These are phyloP conservation scores for Pantherophis vulpinus DNA, from an alignment of 2,797 vertebrate species.

Conservation along the genomic window DNA sequence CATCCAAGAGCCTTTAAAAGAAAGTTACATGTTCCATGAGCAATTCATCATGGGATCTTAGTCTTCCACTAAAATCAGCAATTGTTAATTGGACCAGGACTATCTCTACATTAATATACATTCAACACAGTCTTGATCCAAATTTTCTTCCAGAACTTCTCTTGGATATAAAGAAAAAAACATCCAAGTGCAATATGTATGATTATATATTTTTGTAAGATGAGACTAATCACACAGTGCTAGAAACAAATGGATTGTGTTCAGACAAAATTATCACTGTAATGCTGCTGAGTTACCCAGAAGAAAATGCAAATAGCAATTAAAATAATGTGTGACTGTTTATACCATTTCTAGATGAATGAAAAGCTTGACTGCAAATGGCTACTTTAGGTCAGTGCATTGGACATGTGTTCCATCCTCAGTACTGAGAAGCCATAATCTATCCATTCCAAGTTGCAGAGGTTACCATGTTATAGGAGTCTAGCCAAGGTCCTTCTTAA, in stretches of 20 bases:
- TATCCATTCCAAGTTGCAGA: neutral
- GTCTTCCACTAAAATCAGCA: neutral
- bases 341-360: neutral
- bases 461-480: neutral
- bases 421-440: neutral
- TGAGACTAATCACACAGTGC: neutral
- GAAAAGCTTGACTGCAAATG: neutral
- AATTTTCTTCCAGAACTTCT: neutral
- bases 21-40: neutral
- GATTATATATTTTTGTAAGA: neutral
- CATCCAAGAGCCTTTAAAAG: slow-evolving; percentile 3
- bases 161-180: neutral
- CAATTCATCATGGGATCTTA: neutral
- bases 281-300: neutral
- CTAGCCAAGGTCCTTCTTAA: neutral
- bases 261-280: neutral
- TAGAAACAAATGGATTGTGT: neutral
- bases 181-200: neutral
- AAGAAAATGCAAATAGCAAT: neutral
- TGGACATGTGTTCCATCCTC: neutral
- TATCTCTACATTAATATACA: neutral
- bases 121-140: neutral
- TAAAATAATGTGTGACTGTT: neutral
- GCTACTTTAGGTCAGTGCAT: neutral
- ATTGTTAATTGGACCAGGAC: neutral